Evolutionary conservation across 2,113 vertebrate genomes (phyloP).

Genomic region (Rostratula benghalensis): DNA sequence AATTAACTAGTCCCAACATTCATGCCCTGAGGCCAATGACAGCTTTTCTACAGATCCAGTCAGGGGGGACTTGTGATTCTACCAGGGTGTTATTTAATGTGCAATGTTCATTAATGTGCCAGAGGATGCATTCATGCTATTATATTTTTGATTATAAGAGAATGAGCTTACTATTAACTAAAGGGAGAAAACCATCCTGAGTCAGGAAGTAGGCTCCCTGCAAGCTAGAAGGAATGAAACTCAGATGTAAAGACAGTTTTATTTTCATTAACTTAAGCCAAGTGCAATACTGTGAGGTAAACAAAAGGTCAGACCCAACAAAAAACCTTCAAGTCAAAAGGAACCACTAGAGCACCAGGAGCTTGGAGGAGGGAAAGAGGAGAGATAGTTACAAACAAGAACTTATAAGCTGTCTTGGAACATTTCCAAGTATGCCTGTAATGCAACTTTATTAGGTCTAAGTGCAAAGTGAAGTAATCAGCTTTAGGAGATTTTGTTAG

Average conservation of each 20-base stretch:
- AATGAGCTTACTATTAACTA: neutral
- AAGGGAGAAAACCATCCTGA: neutral
- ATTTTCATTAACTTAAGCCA: neutral
- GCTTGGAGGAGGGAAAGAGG: neutral
- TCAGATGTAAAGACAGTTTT: neutral
- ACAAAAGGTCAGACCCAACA: neutral
- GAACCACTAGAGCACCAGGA: neutral
- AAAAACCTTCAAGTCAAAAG: neutral
- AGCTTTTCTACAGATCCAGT: neutral
- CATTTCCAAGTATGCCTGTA: neutral
- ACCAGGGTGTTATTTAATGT: neutral
- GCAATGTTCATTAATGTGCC: neutral
- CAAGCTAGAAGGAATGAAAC: neutral
- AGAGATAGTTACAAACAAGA: neutral
- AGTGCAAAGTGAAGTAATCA: slow-evolving; percentile 8
- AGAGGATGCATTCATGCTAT: neutral
- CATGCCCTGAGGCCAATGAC: neutral
- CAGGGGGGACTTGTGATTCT: neutral
- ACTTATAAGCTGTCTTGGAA: neutral
- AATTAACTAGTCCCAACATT: neutral
- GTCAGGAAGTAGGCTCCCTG: neutral
- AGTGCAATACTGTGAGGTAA: neutral
- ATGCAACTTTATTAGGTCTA: neutral
- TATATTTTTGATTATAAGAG: neutral
- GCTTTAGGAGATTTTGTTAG: neutral